Evolutionary conservation across 2,113 vertebrate species (phyloP), one percentile per base, ranked within the genome.

Genomic region (Prochilodus magdalenae): DNA sequence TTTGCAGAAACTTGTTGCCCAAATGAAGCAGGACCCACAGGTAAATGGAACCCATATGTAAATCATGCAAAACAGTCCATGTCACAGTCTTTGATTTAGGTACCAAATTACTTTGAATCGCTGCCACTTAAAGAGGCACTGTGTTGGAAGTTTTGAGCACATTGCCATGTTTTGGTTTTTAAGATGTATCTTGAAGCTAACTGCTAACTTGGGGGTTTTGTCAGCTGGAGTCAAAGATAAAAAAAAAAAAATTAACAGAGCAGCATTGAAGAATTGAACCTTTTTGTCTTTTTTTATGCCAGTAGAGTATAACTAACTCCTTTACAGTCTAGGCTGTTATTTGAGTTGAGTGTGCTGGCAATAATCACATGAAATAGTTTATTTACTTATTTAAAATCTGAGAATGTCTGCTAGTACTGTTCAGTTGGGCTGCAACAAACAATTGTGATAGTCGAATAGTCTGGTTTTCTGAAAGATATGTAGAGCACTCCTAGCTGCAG

Each of bases 11-110:
- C 90, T 99, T 91, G 97, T 99, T 90, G 96, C 98, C 89, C 97
- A 99, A 92, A 99, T 99, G 98, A 99, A 99, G 90, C 98, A 99
- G 93, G 97, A 99, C 93, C 97, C 98, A 73, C 97, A 99, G 97
- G 98, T 99, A 96, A 95, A 86, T 13, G 11, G 22, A 26, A 22
- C 29, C 27, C 24, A 16, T 14, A 22, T 49, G 2, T 26, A 49
- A 44, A 26, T 13, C 26, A 24, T 70, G 11, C n/a, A 4, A 14
- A 40, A 4, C 33, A n/a, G 15, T 51, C 20, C 13, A 53, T 26
- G 14, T 15, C 13, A 49, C 24, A 26, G 5, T 72, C 22, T 4
- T 44, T 70, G 36, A 26, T 47, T 71, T 26, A 27, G 24, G 15
- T 5, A 24, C 27, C 27, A 30, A 30, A 30, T 33, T 14, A 65